These are phyloP conservation scores for Tenthredo livida DNA, from an alignment of 2,888 invertebrate species.

Conservation along the genomic window DNA sequence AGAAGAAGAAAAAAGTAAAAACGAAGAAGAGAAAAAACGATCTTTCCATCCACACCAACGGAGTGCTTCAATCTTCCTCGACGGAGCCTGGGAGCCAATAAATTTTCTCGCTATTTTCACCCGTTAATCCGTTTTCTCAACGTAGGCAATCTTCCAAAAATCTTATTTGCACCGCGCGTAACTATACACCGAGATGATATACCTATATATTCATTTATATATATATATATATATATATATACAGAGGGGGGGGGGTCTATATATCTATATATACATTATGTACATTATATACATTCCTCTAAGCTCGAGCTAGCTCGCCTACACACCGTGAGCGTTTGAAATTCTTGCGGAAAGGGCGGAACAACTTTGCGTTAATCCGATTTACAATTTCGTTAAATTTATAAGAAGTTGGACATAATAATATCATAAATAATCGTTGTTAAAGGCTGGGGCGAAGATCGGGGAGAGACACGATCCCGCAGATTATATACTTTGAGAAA, in stretches of 20 bases:
- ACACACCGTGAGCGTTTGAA: slow-evolving; percentile 6
- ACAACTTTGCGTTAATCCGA: slow-evolving; percentile 31
- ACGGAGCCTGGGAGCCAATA: slow-evolving; percentile 46
- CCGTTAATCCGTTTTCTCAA: slow-evolving; percentile 50
- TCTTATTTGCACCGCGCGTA: slow-evolving; percentile 41
- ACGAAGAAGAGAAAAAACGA: slow-evolving; percentile 39
- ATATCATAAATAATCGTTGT: background rate
- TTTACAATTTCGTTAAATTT: slow-evolving; percentile 21
- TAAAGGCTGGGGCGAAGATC: background rate
- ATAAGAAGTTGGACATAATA: slow-evolving; percentile 9
- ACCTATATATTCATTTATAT: background rate
- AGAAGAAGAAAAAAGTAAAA: background rate
- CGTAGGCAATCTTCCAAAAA: slow-evolving; percentile 52
- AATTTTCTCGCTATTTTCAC: slow-evolving; percentile 51
- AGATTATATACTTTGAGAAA: background rate
- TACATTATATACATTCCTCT: slow-evolving; percentile 2
- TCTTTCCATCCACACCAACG: slow-evolving; percentile 45
- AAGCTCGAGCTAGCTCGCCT: background rate
- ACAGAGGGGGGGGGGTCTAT: background rate
- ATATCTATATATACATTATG: background rate
- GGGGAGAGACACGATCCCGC: background rate
- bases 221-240: background rate
- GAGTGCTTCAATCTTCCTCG: slow-evolving; percentile 48
- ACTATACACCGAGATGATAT: slow-evolving; percentile 33
- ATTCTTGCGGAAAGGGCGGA: slow-evolving; percentile 15